Evolutionary conservation across 1,140 invertebrate species (phyloP).

Genomic region (Lepidurus arcticus): DNA sequence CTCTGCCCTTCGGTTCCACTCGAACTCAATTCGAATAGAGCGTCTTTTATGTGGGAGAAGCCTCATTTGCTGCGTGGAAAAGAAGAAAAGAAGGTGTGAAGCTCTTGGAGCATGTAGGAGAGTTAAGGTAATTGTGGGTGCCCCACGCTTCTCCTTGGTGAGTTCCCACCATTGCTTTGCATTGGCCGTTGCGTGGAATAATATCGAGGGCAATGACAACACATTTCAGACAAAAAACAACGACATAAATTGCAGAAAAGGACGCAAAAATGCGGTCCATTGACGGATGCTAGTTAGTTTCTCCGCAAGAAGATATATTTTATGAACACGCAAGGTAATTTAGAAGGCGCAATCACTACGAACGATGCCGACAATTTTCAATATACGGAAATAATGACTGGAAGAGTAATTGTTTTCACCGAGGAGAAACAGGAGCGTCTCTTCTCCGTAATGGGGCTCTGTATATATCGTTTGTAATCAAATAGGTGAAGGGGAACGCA

Average conservation of each 20-base stretch:
- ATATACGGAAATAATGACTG: no score
- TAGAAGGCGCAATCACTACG: no score
- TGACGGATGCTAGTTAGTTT: no score
- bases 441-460: no score
- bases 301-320: no score
- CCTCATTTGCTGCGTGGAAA: neutral
- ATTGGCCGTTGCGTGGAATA: neutral
- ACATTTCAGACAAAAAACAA: neutral
- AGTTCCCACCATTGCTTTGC: neutral
- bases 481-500: no score
- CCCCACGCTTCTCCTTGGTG: neutral
- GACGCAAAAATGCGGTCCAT: no score
- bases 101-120: neutral
- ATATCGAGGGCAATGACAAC: neutral
- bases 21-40: neutral
- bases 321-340: no score
- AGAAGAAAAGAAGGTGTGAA: neutral
- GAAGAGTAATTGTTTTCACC: no score
- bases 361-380: no score
- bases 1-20: neutral
- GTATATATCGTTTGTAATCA: no score
- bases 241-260: neutral
- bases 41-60: constrained; percentile 15
- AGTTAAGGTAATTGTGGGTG: neutral
- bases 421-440: no score